Base-by-base conservation (phyloP, 2,797 vertebrate species). In the Phataginus tricuspis region DNA sequence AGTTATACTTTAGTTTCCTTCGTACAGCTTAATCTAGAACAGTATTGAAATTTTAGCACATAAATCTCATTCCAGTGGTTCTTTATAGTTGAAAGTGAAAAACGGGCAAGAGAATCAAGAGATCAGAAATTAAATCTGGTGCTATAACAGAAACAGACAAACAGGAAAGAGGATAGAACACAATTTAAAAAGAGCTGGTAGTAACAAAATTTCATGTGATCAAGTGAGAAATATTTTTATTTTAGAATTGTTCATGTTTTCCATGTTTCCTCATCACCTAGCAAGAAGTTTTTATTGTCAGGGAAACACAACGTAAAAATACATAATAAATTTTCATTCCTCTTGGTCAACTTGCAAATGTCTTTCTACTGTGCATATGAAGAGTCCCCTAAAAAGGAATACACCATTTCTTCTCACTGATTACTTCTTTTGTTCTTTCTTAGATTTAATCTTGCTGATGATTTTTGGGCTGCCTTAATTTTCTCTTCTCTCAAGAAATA, bases 231-330 rank as follows among this genome's bases (percentile, higher is more conserved):
- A 42, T 86, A 71, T 15, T n/a, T 71, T 88, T 57, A 64, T 82
- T 90, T 93, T 96, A 77, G 31, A 95, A 95, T 53, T 53, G 63
- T 42, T 94, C 6, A 29, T 92, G 2, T 89, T 92, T 88, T 89
- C 29, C 53, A 4, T 91, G 39, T 45, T 45, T 45, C 7, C 42
- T 45, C 42, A 9, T 91, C 57, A 64, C 63, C 37, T 80, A 61
- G 9, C 27, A 78, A 31, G 83, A 69, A 49, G 7, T 75, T 96
- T 83, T 87, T 88, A 80, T 94, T 96, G 74, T 55, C 10, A 64
- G 45, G 66, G 31, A 89, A 90, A 96, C 34, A 80, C 94, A 75
- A 78, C n/a, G 31, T 79, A 42, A 89, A 92, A 86, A 80, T 90
- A 77, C n/a, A 15, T 86, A 93, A 57, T 74, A 79, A 5, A 66